These are phyloP conservation scores for Diprion similis DNA, from an alignment of 1,140 invertebrate genomes.

Conservation along the genomic window DNA sequence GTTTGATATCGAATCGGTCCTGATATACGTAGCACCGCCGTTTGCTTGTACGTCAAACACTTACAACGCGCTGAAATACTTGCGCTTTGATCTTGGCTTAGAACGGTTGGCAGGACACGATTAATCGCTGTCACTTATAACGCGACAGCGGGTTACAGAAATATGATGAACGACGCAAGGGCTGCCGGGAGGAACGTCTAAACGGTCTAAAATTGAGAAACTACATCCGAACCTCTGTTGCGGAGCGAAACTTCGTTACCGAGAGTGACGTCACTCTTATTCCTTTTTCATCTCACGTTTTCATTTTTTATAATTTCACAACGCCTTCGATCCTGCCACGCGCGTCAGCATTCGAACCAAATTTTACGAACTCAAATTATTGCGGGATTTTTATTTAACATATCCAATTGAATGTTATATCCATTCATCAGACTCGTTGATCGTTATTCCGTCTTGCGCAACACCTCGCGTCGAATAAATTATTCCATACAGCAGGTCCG, in stretches of 20 bases:
- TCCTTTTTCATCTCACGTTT: too few species aligned
- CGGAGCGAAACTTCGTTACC: neutral
- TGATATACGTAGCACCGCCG: too few species aligned
- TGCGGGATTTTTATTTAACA: too few species aligned
- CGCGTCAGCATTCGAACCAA: too few species aligned
- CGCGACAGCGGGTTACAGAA: constrained; percentile 40
- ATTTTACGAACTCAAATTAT: too few species aligned
- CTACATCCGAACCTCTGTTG: neutral
- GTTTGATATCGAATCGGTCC: neutral
- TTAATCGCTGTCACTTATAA: constrained; percentile 39
- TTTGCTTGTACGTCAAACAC: neutral
- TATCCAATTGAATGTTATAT: too few species aligned
- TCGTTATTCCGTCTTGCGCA: too few species aligned
- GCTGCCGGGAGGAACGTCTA: neutral
- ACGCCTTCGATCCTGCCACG: too few species aligned
- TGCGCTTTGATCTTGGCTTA: constrained; percentile 41
- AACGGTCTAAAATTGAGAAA: neutral
- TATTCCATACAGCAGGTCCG: too few species aligned
- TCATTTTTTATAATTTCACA: too few species aligned
- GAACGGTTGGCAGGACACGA: constrained; percentile 36
- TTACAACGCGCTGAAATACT: neutral
- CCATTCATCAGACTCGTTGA: too few species aligned
- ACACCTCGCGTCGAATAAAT: too few species aligned
- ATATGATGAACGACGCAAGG: constrained; percentile 38
- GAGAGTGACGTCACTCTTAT: neutral